Percentiles rank a stretch among this genome's conserved stretches.
Conservation (phyloP, 2,797 vertebrate species). For the Chrosomus eos region DNA sequence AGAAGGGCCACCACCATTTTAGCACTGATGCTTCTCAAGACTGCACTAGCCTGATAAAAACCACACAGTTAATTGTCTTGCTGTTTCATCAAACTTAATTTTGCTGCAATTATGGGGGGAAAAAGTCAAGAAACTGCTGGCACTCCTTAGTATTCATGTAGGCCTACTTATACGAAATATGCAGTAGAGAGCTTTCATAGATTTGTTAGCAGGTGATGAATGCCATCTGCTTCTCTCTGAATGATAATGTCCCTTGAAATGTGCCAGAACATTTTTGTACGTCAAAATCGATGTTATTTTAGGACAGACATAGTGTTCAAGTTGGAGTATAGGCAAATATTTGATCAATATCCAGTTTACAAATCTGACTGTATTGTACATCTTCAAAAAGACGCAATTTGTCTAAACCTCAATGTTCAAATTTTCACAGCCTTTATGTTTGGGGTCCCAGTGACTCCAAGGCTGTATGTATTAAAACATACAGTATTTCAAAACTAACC, state of each 20-base stretch:
- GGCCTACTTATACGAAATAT: slow-evolving; percentile 74
- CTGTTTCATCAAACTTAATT: slow-evolving; percentile 89
- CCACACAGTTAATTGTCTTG: slow-evolving; percentile 87
- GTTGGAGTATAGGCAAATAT: background rate
- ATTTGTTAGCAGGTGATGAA: slow-evolving; percentile 51
- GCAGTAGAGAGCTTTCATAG: slow-evolving; percentile 57
- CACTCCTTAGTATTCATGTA: slow-evolving; percentile 80
- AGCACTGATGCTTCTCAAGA: slow-evolving; percentile 79
- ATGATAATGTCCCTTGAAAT: slow-evolving; percentile 23
- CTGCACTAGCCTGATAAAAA: slow-evolving; percentile 78
- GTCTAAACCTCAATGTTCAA: background rate
- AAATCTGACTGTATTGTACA: background rate
- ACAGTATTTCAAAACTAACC: background rate
- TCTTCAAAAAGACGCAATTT: background rate
- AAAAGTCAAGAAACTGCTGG: slow-evolving; percentile 76
- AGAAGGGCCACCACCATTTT: slow-evolving; percentile 70
- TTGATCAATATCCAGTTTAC: background rate
- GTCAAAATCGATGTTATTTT: background rate
- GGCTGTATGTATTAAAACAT: background rate
- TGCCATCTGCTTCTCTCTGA: slow-evolving; percentile 21
- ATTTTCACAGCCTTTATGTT: background rate
- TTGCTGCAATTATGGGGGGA: slow-evolving; percentile 84
- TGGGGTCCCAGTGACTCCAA: background rate
- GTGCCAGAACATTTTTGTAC: background rate
- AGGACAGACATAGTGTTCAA: background rate